A percentile compares a stretch with the other conserved stretches of the same genome.
phyloP scores from a whole-genome alignment of 2,113 vertebrate species.

The Sapayoa aenigma region DNA sequence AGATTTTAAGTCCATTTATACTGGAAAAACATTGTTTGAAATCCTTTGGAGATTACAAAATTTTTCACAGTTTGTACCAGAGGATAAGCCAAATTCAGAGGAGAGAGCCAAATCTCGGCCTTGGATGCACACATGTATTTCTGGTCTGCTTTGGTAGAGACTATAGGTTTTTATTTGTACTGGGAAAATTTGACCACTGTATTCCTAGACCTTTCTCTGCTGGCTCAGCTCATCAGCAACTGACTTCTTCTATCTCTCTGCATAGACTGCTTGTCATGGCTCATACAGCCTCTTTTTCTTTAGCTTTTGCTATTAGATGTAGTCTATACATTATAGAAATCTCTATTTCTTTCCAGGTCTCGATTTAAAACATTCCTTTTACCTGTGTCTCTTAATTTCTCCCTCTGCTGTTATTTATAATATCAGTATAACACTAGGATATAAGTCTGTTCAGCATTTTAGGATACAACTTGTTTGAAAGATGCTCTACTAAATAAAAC shows the following conservation, averaged over 20 bases:
- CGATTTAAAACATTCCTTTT: constrained; percentile 12
- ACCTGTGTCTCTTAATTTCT: neutral
- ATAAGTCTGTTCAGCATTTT: constrained; percentile 3
- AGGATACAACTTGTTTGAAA: constrained; percentile 15
- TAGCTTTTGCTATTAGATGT: neutral
- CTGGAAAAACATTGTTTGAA: neutral
- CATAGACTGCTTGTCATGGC: neutral
- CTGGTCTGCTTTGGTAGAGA: neutral
- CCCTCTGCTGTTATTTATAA: constrained; percentile 14
- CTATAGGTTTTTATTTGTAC: neutral
- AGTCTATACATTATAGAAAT: neutral
- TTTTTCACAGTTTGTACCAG: neutral
- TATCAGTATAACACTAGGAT: neutral
- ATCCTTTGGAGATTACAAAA: neutral
- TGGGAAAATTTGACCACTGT: neutral
- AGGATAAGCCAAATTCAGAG: neutral
- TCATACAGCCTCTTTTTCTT: neutral
- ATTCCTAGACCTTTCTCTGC: neutral
- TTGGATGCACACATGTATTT: neutral
- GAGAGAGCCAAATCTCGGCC: neutral
- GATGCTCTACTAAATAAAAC: constrained; percentile 3
- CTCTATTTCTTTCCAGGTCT: constrained; percentile 9
- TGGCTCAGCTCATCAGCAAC: neutral
- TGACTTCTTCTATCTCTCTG: neutral
- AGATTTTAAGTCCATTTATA: neutral